Percentiles rank a stretch among this genome's conserved stretches.
Conservation (phyloP, 2,888 invertebrate species). For the Aspidapion aeneum region DNA sequence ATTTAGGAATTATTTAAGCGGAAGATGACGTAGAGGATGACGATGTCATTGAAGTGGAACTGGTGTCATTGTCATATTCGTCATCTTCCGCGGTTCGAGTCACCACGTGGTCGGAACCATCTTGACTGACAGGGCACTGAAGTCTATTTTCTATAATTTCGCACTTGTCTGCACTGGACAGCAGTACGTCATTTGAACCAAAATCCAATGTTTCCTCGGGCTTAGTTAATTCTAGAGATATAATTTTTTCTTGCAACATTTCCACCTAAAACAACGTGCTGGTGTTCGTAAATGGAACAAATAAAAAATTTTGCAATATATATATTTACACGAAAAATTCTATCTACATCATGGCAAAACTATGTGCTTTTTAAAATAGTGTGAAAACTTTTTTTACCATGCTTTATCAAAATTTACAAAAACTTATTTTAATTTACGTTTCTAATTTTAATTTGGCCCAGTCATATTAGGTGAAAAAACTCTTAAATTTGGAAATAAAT, state of each 20-base stretch:
- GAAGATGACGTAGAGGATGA: constrained; percentile 50
- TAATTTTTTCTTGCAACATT: constrained; percentile 87
- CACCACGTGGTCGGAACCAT: neutral
- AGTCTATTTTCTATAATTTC: neutral
- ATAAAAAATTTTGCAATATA: too few relatives aligned
- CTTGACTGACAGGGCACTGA: neutral
- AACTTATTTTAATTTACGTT: too few relatives aligned
- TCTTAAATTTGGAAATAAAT: too few relatives aligned
- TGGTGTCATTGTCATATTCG: constrained; percentile 50
- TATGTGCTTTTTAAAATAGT: neutral
- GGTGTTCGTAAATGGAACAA: neutral
- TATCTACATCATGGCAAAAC: neutral
- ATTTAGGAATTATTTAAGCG: too few relatives aligned
- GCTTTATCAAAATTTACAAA: too few relatives aligned
- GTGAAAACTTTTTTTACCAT: too few relatives aligned
- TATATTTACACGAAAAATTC: too few relatives aligned
- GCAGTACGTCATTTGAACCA: constrained; percentile 31
- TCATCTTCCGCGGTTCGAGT: constrained; percentile 49
- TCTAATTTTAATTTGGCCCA: too few relatives aligned
- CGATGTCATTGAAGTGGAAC: constrained; percentile 46
- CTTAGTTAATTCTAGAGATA: constrained; percentile 75
- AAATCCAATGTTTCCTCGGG: constrained; percentile 34
- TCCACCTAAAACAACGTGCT: constrained; percentile 46
- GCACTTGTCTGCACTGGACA: neutral
- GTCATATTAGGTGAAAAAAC: too few relatives aligned